A percentile compares a stretch with the other conserved stretches of the same genome.
Evolutionary conservation across 2,888 invertebrate species (phyloP).

Genomic region (Ephialtes manifestator): DNA sequence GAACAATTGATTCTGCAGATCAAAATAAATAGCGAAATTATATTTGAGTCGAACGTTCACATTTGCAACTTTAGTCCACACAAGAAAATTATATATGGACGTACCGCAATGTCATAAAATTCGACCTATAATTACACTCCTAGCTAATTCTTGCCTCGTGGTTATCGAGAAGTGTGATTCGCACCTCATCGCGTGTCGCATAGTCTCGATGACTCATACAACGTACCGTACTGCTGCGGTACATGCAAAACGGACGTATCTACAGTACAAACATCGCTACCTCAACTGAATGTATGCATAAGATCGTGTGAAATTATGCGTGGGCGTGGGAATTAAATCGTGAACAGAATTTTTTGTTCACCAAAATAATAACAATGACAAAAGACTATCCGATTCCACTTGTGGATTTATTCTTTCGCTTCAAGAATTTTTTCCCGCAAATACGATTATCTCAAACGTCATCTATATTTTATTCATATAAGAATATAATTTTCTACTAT

Average conservation of each 20-base stretch:
- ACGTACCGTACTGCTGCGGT: neutral
- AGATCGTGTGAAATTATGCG: conserved; percentile 41
- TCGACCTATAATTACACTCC: conserved; percentile 5
- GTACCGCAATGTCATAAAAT: neutral
- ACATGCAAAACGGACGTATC: neutral
- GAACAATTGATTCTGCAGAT: neutral
- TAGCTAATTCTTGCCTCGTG: conserved; percentile 23
- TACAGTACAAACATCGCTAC: neutral
- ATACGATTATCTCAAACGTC: too few relatives aligned
- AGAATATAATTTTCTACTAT: too few relatives aligned
- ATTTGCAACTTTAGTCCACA: neutral
- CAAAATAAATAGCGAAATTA: conserved; percentile 1
- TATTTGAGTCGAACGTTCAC: neutral
- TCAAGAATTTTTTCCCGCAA: neutral
- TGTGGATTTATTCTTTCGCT: neutral
- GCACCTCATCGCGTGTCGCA: conserved; percentile 31
- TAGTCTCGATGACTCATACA: conserved; percentile 22
- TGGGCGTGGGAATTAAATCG: conserved; percentile 34
- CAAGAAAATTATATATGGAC: neutral
- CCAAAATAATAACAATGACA: neutral
- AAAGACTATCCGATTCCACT: neutral
- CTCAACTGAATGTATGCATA: conserved; percentile 33
- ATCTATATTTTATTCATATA: too few relatives aligned
- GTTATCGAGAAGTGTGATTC: conserved; percentile 53
- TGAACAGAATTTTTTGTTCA: neutral